These are phyloP conservation scores for Phrynosoma platyrhinos DNA, from an alignment of 2,113 vertebrate species.

Conservation along the genomic window DNA sequence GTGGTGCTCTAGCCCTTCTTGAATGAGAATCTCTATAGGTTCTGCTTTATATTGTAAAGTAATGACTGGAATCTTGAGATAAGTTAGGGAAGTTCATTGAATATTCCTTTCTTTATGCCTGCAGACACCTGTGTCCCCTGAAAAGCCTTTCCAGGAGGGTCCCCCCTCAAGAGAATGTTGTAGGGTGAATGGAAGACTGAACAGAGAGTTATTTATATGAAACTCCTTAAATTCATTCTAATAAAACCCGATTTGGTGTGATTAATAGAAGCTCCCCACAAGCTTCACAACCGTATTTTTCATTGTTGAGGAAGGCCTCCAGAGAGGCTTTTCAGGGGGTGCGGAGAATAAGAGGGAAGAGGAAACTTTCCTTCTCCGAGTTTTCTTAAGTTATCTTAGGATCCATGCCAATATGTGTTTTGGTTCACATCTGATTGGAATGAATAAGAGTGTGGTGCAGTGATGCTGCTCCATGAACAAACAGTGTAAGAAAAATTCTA, in stretches of 20 bases:
- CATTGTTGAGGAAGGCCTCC: not conserved
- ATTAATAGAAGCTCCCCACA: not conserved
- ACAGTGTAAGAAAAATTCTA: too few species aligned
- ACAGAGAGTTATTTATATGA: not conserved
- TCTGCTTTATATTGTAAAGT: not conserved
- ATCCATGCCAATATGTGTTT: not conserved
- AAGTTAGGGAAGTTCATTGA: slow-evolving; percentile 1
- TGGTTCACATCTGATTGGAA: not conserved
- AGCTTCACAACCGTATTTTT: not conserved
- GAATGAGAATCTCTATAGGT: not conserved
- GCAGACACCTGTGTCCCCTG: not conserved
- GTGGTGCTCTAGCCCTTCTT: slow-evolving; percentile 37
- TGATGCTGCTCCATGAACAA: not conserved
- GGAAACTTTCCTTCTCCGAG: not conserved
- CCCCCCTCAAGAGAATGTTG: not conserved
- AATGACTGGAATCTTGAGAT: not conserved
- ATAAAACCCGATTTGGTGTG: not conserved
- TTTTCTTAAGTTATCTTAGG: not conserved
- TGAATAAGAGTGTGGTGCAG: not conserved
- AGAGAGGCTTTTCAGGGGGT: not conserved
- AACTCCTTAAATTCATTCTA: not conserved
- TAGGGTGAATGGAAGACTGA: not conserved
- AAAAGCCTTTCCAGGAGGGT: not conserved
- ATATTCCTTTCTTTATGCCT: not conserved
- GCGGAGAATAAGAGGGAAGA: not conserved